Base-by-base conservation (phyloP, 2,888 invertebrate genomes). In the Thymelicus lineola region DNA sequence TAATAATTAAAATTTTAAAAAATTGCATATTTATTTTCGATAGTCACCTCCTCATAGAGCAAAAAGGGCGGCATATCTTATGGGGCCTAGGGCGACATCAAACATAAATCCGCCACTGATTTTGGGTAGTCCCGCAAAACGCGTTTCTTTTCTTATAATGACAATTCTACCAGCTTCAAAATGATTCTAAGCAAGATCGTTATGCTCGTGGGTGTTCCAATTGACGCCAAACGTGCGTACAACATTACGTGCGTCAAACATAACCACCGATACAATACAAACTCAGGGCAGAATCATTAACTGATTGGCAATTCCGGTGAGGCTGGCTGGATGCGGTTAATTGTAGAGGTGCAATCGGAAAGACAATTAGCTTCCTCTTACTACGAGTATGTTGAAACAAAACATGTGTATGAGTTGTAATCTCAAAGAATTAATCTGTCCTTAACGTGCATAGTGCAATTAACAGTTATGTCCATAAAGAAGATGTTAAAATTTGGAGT, bases 221-320 rank as follows among this genome's bases (percentile, higher is more conserved):
- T 57, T 55, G 28, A 12, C 10, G 28, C 28, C 55, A 28, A 28
- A 50, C 63, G 57, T 35, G 28, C n/a, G n/a, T n/a, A n/a, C n/a
- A n/a, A n/a, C n/a, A n/a, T n/a, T n/a, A 50, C 63, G 57, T 35
- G 28, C 46, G 58, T 46, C 61, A 66, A 69, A 68, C 65, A 55
- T 69, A 74, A 73, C 71, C 72, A 72, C 66, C 71, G 64, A 15
- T 45, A 73, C 62, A 75, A 67, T 68, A 72, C 67, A 70, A 64
- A 71, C 66, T 73, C 65, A 58, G 71, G 64, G 64, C 73, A 74
- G 76, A 75, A 75, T 75, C 75, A 87, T 89, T 86, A 87, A 85
- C 86, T 86, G 88, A 90, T 90, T 89, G 90, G 78, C 89, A 90
- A 90, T 91, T 86, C 83, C 82, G 81, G 75, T 80, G 80, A 79